A percentile compares a stretch with the other conserved stretches of the same genome.
phyloP scores from a whole-genome alignment of 2,888 invertebrate species.

The Oscheius onirici region DNA sequence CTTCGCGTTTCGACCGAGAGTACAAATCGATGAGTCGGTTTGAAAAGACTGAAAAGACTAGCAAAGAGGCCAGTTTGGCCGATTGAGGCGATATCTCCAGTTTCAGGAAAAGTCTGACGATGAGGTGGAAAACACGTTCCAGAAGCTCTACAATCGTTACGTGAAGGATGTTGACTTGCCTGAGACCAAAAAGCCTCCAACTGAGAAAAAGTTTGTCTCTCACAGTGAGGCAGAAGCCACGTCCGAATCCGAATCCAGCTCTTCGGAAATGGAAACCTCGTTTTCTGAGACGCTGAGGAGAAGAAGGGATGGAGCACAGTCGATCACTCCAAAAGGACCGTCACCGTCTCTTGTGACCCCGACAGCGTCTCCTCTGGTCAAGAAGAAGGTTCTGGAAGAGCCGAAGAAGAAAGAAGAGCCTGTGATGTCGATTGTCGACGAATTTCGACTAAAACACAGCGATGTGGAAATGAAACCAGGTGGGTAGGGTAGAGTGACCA shows the following conservation, averaged over 20 bases:
- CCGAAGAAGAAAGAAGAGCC: neutral
- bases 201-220: constrained; percentile 1
- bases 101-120: constrained; percentile 35
- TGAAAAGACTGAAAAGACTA: constrained; percentile 25
- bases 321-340: constrained; percentile 22
- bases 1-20: constrained; percentile 22
- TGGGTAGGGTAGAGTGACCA: neutral
- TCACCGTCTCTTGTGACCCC: constrained; percentile 14
- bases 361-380: constrained; percentile 6
- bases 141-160: constrained; percentile 50
- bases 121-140: constrained; percentile 52
- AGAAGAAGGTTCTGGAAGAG: neutral
- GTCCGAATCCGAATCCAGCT: neutral
- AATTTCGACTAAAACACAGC: constrained; percentile 7
- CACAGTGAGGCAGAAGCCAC: constrained; percentile 19
- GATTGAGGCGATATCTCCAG: no score
- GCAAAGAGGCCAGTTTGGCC: neutral
- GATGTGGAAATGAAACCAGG: constrained; percentile 33
- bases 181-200: neutral
- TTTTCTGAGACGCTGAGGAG: neutral
- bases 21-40: constrained; percentile 22
- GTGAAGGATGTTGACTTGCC: constrained; percentile 33
- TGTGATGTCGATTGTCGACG: neutral
- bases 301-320: neutral
- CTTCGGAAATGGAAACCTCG: neutral